These are phyloP conservation scores for Chydorus sphaericus DNA, from an alignment of 2,888 invertebrate species.

Conservation along the genomic window DNA sequence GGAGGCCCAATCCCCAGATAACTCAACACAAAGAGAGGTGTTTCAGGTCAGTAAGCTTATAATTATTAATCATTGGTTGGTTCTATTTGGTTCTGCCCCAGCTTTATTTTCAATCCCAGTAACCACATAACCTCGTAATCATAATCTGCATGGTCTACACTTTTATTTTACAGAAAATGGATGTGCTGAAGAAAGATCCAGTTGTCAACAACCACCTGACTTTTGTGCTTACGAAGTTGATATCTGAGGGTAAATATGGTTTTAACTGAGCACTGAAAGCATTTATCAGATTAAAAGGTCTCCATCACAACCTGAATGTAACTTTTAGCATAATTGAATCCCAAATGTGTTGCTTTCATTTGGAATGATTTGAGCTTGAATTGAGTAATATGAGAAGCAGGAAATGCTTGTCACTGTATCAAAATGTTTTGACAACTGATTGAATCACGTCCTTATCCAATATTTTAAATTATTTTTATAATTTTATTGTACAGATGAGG, in stretches of 20 bases:
- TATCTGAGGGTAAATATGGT: constrained; percentile 64
- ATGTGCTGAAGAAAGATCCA: constrained; percentile 92
- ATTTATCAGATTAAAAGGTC: no score
- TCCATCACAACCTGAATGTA: no score
- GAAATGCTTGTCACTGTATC: no score
- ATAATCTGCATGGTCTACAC: not conserved
- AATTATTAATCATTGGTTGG: not conserved
- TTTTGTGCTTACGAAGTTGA: constrained; percentile 89
- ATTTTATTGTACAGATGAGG: constrained; percentile 53
- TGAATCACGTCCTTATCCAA: no score
- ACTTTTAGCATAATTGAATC: no score
- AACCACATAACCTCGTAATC: not conserved
- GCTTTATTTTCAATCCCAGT: not conserved
- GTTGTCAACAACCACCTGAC: constrained; percentile 99
- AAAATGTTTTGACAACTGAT: no score
- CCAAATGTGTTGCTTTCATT: no score
- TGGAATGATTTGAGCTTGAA: no score
- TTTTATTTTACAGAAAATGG: constrained; percentile 63
- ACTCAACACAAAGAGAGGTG: constrained; percentile 85
- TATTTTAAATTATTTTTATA: constrained; percentile 8
- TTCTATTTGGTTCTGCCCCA: not conserved
- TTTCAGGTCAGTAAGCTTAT: constrained; percentile 55
- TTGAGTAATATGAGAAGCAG: no score
- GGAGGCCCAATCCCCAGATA: constrained; percentile 96
- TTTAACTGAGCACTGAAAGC: no score